Conservation (phyloP, 2,113 vertebrate genomes). For the Lepidothrix coronata region DNA sequence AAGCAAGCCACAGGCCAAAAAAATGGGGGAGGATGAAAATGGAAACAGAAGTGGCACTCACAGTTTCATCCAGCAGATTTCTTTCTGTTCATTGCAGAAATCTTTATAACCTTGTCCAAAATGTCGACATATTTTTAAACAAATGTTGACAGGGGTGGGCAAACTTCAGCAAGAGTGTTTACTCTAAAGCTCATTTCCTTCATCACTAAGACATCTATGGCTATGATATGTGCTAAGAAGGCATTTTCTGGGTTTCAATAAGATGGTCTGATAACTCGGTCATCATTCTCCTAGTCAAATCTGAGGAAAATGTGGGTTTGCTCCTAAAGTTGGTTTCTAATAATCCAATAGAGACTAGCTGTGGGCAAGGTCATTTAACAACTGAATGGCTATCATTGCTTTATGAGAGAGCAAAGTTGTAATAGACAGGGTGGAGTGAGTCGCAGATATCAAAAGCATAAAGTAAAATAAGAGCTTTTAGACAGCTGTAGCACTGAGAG, state of each 20-base stretch:
- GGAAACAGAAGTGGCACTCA: constrained; percentile 9
- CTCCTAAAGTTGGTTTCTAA: constrained; percentile 6
- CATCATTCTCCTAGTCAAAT: constrained; percentile 3
- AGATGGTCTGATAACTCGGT: neutral
- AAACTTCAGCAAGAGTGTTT: constrained; percentile 29
- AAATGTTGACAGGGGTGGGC: constrained; percentile 31
- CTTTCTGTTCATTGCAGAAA: constrained; percentile 1
- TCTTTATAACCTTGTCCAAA: constrained; percentile 52
- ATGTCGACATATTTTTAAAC: constrained; percentile 45
- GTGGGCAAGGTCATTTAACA: constrained; percentile 53
- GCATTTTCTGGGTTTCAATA: neutral
- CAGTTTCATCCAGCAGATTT: neutral
- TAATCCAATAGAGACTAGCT: constrained; percentile 20
- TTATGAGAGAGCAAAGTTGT: neutral
- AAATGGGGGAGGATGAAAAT: neutral
- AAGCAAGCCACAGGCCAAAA: constrained; percentile 1
- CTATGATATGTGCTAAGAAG: constrained; percentile 30
- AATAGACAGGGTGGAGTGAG: neutral
- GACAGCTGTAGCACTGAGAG: neutral
- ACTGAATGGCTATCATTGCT: neutral
- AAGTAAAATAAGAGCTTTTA: constrained; percentile 14
- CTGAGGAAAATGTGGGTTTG: neutral
- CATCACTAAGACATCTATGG: neutral
- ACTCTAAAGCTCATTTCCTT: constrained; percentile 7
- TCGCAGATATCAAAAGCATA: neutral